Percentiles rank a stretch among this genome's conserved stretches.
Conservation (phyloP, 2,797 vertebrate species). For the Falco concolor region DNA sequence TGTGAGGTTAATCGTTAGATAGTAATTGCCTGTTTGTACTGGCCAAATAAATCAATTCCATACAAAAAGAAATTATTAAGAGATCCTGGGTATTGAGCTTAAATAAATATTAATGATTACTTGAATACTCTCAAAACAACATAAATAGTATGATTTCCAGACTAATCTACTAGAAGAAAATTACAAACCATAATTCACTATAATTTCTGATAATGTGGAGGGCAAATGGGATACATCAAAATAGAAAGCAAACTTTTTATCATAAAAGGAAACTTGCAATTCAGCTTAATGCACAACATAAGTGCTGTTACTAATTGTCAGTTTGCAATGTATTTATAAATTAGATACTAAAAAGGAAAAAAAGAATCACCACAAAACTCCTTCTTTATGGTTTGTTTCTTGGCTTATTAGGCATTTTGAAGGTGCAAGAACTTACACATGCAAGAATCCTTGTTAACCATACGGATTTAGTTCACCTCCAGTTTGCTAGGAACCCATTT, state of each 20-base stretch:
- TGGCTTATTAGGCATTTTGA: background rate
- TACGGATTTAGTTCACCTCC: background rate
- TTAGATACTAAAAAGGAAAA: background rate
- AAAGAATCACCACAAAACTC: background rate
- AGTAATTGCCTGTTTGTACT: conserved; percentile 59
- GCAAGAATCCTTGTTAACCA: background rate
- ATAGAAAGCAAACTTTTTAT: background rate
- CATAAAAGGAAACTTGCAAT: background rate
- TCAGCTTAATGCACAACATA: background rate
- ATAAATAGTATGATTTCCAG: background rate
- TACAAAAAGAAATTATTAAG: conserved; percentile 7
- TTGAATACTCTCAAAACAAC: conserved; percentile 37
- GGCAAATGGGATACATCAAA: background rate
- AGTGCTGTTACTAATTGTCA: background rate
- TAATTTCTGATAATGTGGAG: background rate
- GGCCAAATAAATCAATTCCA: conserved; percentile 62
- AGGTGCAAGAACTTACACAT: background rate
- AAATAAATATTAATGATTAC: conserved; percentile 65
- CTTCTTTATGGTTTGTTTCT: background rate
- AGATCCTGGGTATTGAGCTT: conserved; percentile 58
- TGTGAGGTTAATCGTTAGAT: conserved; percentile 59
- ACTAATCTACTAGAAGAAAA: conserved; percentile 56
- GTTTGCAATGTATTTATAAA: background rate
- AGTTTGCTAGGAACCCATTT: background rate
- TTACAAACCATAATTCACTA: conserved; percentile 49